Evolutionary conservation across 1,140 invertebrate genomes (phyloP).

Genomic region (Temnothorax curvispinosus): DNA sequence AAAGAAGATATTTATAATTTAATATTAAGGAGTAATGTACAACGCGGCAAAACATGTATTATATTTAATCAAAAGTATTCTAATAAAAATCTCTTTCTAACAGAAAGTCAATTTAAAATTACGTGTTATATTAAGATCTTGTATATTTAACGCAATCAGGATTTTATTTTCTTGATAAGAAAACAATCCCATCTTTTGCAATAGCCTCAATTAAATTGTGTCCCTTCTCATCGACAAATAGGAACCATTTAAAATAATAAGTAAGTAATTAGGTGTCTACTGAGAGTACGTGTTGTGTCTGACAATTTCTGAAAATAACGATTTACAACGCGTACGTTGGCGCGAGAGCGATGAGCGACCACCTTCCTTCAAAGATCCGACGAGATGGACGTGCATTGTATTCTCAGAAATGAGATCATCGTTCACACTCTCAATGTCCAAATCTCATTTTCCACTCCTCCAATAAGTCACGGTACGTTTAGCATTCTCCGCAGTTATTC

Average conservation of each 20-base stretch:
- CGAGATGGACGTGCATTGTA: slow-evolving; percentile 60
- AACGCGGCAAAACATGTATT: background rate
- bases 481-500: slow-evolving; percentile 75
- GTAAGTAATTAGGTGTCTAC: background rate
- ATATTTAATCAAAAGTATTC: background rate
- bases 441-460: slow-evolving; percentile 72
- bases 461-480: slow-evolving; percentile 78
- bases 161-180: background rate
- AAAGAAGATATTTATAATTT: background rate
- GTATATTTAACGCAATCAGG: background rate
- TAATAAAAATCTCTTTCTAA: background rate
- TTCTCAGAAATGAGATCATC: slow-evolving; percentile 69
- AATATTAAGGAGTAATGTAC: background rate
- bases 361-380: slow-evolving; percentile 50
- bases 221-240: background rate
- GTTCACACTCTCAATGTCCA: slow-evolving; percentile 64
- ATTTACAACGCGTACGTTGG: slow-evolving; percentile 26
- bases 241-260: slow-evolving; percentile 1
- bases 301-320: slow-evolving; percentile 45
- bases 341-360: slow-evolving; percentile 38
- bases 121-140: background rate
- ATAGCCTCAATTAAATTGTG: background rate
- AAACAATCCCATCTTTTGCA: background rate
- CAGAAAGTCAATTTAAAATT: background rate
- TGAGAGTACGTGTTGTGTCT: background rate